Base-by-base conservation (phyloP, 2,113 vertebrate species). In the Macquaria australasica region DNA sequence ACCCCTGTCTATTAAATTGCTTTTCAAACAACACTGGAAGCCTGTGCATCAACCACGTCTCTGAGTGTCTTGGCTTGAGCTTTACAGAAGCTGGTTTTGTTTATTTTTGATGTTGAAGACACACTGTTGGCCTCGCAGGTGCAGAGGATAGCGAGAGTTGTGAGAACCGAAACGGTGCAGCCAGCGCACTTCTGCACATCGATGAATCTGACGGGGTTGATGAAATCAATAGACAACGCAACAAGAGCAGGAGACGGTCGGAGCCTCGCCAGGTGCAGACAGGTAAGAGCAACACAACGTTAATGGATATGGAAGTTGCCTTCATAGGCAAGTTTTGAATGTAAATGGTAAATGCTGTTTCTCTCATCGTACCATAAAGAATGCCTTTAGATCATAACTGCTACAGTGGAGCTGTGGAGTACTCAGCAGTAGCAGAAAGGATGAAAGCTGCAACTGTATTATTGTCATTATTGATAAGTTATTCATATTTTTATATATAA, bases 181-280 rank as follows among this genome's bases (percentile, higher is more conserved):
- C 97, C 77, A 98, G 98, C 89, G 97, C 97, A 25, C 96, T 98
- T 90, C 96, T 99, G 92, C 98, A 98, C 96, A 98, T 99, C 81
- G 98, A 99, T 85, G 98, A 99, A 89, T 97, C 98, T 31, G 96
- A 97, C 71, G 96, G 96, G 10, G 96, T 97, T 3, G 97, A 97
- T 80, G 97, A 97, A 89, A 95, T 98, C 89, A 95, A 93, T 72
- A 97, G 97, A 90, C 98, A 98, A 87, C 98, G 97, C 92, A 96
- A 95, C 97, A 98, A 97, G 94, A 98, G 95, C 92, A 98, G 92
- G 89, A 97, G 97, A 91, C 96, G 98, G 76, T 96, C 97, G 8
- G 98, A 99, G 92, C 97, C 97, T 28, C 97, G 98, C 81, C 98
- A 99, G 89, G 98, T 99, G 90, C 98, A 99, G 95, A 99, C 98